These are phyloP conservation scores for Sphaerophoria rueppellii DNA, from an alignment of 2,888 invertebrate species.

Conservation along the genomic window DNA sequence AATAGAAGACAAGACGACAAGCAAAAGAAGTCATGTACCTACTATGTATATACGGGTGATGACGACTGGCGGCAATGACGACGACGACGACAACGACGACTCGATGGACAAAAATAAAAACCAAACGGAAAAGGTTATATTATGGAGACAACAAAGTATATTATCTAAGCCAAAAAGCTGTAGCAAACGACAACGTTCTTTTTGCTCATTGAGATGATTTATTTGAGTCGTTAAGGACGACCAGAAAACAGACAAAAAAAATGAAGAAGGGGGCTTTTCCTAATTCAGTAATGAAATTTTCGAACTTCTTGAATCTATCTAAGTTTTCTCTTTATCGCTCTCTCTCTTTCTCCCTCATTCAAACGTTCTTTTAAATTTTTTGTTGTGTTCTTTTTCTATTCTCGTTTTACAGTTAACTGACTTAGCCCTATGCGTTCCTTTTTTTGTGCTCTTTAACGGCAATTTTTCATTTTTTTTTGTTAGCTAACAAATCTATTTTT, in stretches of 20 bases:
- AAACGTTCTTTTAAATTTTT: background rate
- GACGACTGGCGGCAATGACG: background rate
- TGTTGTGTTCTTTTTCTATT: background rate
- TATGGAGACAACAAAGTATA: background rate
- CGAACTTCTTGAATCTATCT: slow-evolving; percentile 69
- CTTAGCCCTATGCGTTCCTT: background rate
- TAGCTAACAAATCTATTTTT: slow-evolving; percentile 48
- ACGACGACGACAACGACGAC: no score
- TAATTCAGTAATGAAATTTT: slow-evolving; percentile 71
- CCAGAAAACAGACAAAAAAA: background rate
- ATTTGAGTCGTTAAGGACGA: slow-evolving; percentile 57
- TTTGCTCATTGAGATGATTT: slow-evolving; percentile 69
- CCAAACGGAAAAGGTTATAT: background rate
- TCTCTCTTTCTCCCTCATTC: slow-evolving; percentile 12
- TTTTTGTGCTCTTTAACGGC: slow-evolving; percentile 28
- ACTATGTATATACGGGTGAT: slow-evolving; percentile 6
- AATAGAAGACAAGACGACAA: background rate
- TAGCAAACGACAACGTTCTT: slow-evolving; percentile 42
- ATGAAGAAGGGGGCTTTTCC: slow-evolving; percentile 21
- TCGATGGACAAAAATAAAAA: no score
- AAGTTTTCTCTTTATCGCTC: slow-evolving; percentile 57
- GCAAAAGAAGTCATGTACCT: no score
- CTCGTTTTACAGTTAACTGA: slow-evolving; percentile 21
- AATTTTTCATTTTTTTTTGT: slow-evolving; percentile 63
- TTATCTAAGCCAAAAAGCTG: slow-evolving; percentile 26